These are phyloP conservation scores for Agrotis clavis DNA, from an alignment of 2,888 invertebrate species.

Conservation along the genomic window DNA sequence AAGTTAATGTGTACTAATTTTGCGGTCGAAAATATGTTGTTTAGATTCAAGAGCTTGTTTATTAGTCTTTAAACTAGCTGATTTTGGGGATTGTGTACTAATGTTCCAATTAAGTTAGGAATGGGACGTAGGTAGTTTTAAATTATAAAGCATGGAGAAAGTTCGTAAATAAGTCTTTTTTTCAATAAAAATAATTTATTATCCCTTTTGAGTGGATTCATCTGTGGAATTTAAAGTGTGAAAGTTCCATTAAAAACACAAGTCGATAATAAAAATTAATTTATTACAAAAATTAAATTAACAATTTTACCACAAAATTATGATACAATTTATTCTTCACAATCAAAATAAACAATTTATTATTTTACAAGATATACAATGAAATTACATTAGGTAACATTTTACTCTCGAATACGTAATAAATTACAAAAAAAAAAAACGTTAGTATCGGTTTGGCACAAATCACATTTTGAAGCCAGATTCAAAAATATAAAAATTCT, in stretches of 20 bases:
- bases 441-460: conserved; percentile 82
- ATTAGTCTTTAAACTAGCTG: background rate
- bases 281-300: conserved; percentile 85
- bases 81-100: background rate
- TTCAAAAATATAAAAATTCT: conserved; percentile 63
- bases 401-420: conserved; percentile 78
- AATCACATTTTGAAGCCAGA: conserved; percentile 74
- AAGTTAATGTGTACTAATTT: conserved; percentile 21
- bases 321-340: conserved; percentile 75
- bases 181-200: background rate
- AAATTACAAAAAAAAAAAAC: conserved; percentile 71
- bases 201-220: background rate
- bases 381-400: conserved; percentile 83
- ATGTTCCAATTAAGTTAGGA: background rate
- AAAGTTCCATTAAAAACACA: conserved; percentile 19
- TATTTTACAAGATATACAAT: conserved; percentile 81
- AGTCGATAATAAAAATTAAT: conserved; percentile 81
- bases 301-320: conserved; percentile 76
- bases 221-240: background rate
- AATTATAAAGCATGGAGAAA: background rate
- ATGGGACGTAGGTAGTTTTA: background rate
- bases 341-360: conserved; percentile 70
- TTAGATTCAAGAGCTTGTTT: background rate
- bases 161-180: background rate
- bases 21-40: background rate